A percentile compares a stretch with the other conserved stretches of the same genome.
phyloP scores from a whole-genome alignment of 2,113 vertebrate genomes.

The Colossoma macropomum region DNA sequence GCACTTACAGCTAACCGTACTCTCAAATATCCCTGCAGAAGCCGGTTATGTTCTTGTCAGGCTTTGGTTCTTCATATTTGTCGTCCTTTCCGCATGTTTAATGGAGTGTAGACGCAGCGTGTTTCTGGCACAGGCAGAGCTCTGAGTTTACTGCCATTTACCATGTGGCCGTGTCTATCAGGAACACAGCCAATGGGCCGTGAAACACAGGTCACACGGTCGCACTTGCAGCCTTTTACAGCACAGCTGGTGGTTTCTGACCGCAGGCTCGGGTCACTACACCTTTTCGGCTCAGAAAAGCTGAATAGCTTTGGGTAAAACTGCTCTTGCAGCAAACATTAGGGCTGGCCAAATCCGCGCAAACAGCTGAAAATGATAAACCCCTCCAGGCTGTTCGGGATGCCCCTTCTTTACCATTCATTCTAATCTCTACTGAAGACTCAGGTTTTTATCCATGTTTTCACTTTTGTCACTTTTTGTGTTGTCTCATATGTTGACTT shows the following conservation, averaged over 20 bases:
- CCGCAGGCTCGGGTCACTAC: conserved; percentile 18
- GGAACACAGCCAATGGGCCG: conserved; percentile 35
- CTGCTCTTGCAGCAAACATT: too few relatives aligned
- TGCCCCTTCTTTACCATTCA: too few relatives aligned
- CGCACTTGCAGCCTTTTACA: conserved; percentile 31
- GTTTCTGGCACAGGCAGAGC: background rate
- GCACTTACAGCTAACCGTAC: background rate
- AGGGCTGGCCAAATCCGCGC: too few relatives aligned
- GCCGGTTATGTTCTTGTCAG: background rate
- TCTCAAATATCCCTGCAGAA: background rate
- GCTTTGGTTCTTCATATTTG: background rate
- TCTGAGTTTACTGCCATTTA: conserved; percentile 11
- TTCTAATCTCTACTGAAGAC: too few relatives aligned
- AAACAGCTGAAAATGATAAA: too few relatives aligned
- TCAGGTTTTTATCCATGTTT: too few relatives aligned
- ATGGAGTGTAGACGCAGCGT: background rate
- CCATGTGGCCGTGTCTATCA: conserved; percentile 29
- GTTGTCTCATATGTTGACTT: too few relatives aligned
- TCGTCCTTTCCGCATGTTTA: background rate
- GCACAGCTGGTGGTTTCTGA: conserved; percentile 46
- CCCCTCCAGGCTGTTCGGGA: too few relatives aligned
- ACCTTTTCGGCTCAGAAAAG: background rate
- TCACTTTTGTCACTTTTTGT: too few relatives aligned
- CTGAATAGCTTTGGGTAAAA: background rate
- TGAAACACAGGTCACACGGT: conserved; percentile 48